Percentiles rank a stretch among this genome's conserved stretches.
Conservation (phyloP, 2,888 invertebrate genomes). For the Hypselothyrea guttata region DNA sequence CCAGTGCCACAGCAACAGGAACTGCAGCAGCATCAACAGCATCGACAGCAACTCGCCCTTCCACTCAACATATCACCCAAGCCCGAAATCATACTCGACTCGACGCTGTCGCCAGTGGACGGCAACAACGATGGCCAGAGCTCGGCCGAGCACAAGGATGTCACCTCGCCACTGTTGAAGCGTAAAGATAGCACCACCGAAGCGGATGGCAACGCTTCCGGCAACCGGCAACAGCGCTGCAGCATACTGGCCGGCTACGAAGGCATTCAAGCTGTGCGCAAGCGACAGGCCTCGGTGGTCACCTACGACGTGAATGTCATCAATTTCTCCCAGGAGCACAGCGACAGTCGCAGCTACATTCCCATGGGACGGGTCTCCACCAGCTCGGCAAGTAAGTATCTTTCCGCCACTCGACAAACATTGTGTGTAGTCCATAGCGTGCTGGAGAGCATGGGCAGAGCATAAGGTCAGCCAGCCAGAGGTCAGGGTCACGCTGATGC, state of each 20-base stretch:
- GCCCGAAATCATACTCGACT: slow-evolving; percentile 82
- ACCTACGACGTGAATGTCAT: slow-evolving; percentile 83
- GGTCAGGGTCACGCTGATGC: slow-evolving; percentile 17
- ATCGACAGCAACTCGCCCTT: slow-evolving; percentile 31
- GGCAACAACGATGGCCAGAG: slow-evolving; percentile 29
- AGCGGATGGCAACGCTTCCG: slow-evolving; percentile 62
- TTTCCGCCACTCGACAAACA: not conserved
- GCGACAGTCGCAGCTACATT: slow-evolving; percentile 81
- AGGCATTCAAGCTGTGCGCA: slow-evolving; percentile 79
- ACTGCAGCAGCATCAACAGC: slow-evolving; percentile 25
- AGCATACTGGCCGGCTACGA: slow-evolving; percentile 78
- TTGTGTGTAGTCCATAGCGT: no score
- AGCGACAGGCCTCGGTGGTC: slow-evolving; percentile 82
- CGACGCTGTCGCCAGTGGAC: slow-evolving; percentile 80
- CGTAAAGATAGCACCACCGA: slow-evolving; percentile 69
- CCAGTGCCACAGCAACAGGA: slow-evolving; percentile 62
- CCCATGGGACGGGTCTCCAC: slow-evolving; percentile 82
- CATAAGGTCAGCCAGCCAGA: slow-evolving; percentile 33
- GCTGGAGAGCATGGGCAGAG: slow-evolving; percentile 10
- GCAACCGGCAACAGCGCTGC: slow-evolving; percentile 70
- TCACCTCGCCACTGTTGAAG: slow-evolving; percentile 77
- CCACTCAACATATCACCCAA: slow-evolving; percentile 79
- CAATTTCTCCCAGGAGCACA: slow-evolving; percentile 82
- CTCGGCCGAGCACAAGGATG: slow-evolving; percentile 74
- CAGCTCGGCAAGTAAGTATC: slow-evolving; percentile 81